Evolutionary conservation across 1,140 invertebrate genomes (phyloP), one percentile per base, ranked within the genome.

Genomic region (Lasaia peninsularis): DNA sequence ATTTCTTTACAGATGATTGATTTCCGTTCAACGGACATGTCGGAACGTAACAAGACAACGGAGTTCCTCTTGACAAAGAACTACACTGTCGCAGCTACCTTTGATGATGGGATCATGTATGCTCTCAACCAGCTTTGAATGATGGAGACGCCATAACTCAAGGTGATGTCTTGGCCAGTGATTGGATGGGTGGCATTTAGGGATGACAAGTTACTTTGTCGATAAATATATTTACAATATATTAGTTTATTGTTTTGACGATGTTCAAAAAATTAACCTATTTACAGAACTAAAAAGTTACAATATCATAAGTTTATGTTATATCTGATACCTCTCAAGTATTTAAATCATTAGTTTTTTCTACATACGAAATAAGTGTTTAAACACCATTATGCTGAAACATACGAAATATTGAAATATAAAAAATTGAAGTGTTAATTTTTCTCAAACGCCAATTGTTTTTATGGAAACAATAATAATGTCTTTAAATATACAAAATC

Each of bases 71-170:
- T 49, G 0, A 58, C 69, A 0, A 74, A 76, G 67, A 86, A 86
- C 65, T 86, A 86, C 65, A 79, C 73, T 0, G 62, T 82, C 0
- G 79, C 75, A 0, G 80, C 73, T 5, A 62, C 61, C 4, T 84
- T 81, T 56, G 58, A 65, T 0, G 73, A 80, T 35, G 67, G 73
- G 24, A 44, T 81, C 55, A 78, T 86, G 79, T 86, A 74, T 33
- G 59, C 71, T 0, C 69, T 84, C 5, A 20, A 53, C 14, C 33
- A 40, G 33, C 52, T 10, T 8, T 54, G 52, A 54, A 11, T 10
- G 9, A 7, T 2, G n/a, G 35, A 7, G 5, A 14, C 12, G 12
- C 24, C 10, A 12, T 9, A 18, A 49, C 18, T 16, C 24, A 12
- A 31, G 28, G 6, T 21, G 7, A 40, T 8, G 37, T n/a, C 18